Conservation (phyloP, 2,797 vertebrate genomes). For the Phaenicophaeus curvirostris region DNA sequence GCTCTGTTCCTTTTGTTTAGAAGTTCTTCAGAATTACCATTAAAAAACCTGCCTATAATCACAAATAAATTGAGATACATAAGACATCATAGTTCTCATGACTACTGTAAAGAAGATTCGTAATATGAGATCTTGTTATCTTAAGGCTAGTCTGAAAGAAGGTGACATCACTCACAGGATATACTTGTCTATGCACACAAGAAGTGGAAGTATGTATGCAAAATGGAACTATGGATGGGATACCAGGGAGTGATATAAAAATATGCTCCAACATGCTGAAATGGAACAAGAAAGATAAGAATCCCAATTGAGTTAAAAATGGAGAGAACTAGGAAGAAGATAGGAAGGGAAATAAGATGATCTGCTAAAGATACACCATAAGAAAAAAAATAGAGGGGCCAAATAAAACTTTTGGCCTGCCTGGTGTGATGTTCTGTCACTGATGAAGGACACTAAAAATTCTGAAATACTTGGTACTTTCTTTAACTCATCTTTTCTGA, state of each 20-base stretch:
- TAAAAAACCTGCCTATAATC: background rate
- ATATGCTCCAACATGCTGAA: background rate
- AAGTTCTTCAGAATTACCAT: background rate
- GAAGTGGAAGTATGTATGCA: background rate
- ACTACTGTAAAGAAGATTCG: background rate
- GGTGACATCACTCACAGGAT: background rate
- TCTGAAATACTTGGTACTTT: background rate
- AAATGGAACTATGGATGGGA: background rate
- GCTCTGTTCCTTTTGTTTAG: background rate
- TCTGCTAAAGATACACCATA: background rate
- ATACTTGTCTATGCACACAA: background rate
- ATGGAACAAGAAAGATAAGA: background rate
- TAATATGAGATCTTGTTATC: background rate
- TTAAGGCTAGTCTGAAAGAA: background rate
- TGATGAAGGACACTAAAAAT: background rate
- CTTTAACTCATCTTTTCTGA: background rate
- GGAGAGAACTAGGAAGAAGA: background rate
- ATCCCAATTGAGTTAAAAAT: background rate
- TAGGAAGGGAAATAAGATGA: background rate
- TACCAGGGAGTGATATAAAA: background rate
- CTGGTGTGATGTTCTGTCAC: background rate
- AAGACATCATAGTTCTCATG: background rate
- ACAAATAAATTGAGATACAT: background rate
- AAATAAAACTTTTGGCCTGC: background rate
- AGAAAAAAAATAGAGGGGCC: background rate